These are phyloP conservation scores for Timema podura DNA, from an alignment of 2,888 invertebrate species.

Conservation along the genomic window DNA sequence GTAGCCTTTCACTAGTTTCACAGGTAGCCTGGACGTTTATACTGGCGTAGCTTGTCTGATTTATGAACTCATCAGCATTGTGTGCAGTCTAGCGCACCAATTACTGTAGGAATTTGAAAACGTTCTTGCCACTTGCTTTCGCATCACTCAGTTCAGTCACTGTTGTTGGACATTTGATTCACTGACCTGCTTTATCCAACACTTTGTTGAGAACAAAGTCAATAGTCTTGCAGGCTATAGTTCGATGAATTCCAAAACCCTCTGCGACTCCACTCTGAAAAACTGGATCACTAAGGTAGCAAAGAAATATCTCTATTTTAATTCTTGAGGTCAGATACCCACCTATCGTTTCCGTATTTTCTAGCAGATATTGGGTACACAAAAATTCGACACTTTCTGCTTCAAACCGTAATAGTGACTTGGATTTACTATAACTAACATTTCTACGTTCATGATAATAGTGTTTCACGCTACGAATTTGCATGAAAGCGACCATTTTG, in stretches of 20 bases:
- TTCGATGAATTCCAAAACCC: not conserved
- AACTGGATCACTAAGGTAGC: not conserved
- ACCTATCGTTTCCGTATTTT: too few relatives aligned
- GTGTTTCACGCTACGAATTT: not conserved
- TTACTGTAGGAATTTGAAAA: not conserved
- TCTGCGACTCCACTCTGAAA: slow-evolving; percentile 5
- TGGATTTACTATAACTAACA: not conserved
- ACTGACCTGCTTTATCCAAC: too few relatives aligned
- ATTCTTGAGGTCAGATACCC: too few relatives aligned
- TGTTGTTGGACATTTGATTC: too few relatives aligned
- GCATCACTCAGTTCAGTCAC: too few relatives aligned
- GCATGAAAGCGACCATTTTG: not conserved
- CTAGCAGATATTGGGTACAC: too few relatives aligned
- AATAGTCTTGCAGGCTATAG: not conserved
- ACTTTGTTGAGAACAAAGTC: too few relatives aligned
- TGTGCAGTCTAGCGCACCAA: not conserved
- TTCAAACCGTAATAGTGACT: not conserved
- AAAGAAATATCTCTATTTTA: not conserved
- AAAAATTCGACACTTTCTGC: not conserved
- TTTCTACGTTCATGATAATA: not conserved
- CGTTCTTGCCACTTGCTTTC: not conserved
- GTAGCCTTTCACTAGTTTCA: too few relatives aligned
- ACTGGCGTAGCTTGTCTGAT: not conserved
- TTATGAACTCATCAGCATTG: slow-evolving; percentile 1
- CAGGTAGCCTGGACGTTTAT: too few relatives aligned